A percentile compares a stretch with the other conserved stretches of the same genome.
Conservation (phyloP, 2,797 vertebrate species). For the Galagoides demidoff region DNA sequence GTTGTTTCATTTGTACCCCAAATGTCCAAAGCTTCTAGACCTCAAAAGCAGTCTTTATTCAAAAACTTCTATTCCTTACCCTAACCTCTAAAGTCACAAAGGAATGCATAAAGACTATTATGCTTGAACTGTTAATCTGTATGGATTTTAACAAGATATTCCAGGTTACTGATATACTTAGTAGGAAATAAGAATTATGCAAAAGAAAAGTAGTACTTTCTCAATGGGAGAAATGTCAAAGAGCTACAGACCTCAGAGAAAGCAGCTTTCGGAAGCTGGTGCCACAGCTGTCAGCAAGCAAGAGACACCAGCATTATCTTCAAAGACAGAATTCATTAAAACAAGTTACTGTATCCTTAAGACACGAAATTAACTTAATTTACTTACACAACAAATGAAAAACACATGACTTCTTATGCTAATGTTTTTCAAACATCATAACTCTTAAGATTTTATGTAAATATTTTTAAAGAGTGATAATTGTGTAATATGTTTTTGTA, state of each 20-base stretch:
- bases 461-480: constrained; percentile 24
- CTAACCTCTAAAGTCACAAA: neutral
- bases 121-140: constrained; percentile 8
- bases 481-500: neutral
- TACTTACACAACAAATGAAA: constrained; percentile 47
- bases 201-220: constrained; percentile 31
- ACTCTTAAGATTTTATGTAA: constrained; percentile 20
- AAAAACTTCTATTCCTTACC: neutral
- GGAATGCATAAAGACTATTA: neutral
- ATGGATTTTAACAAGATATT: neutral
- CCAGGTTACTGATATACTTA: neutral
- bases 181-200: constrained; percentile 15
- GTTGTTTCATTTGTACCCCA: neutral
- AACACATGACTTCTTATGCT: constrained; percentile 14
- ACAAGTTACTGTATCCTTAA: neutral
- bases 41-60: constrained; percentile 21
- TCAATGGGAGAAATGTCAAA: neutral
- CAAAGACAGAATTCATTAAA: neutral
- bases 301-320: neutral
- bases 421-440: neutral
- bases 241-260: neutral
- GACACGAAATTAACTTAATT: constrained; percentile 32
- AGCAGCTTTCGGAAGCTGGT: neutral
- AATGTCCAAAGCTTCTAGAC: neutral
- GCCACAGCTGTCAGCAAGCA: neutral